These are phyloP conservation scores for Emys orbicularis DNA, from an alignment of 2,797 vertebrate genomes.

Conservation along the genomic window DNA sequence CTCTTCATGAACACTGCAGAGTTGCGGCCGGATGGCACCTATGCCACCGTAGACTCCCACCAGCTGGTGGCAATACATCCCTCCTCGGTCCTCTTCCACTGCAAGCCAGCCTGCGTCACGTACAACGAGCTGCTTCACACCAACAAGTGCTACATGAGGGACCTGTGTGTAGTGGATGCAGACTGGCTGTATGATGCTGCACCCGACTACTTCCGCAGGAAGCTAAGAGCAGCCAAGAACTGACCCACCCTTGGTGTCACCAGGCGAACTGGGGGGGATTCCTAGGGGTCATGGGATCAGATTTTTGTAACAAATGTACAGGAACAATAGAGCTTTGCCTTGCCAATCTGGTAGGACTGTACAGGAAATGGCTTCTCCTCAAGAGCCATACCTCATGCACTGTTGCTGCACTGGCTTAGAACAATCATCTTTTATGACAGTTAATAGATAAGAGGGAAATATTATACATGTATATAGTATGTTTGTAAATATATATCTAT, in stretches of 20 bases:
- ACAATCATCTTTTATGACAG: background rate
- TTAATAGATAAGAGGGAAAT: background rate
- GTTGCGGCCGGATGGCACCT: constrained; percentile 91
- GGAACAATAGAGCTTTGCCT: background rate
- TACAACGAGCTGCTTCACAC: constrained; percentile 94
- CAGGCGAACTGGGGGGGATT: accelerated
- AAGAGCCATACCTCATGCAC: background rate
- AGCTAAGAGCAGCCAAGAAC: constrained; percentile 82
- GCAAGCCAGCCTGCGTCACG: constrained; percentile 91
- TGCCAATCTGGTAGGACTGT: background rate
- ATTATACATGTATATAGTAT: accelerated
- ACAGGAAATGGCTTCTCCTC: accelerated
- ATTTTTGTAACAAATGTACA: accelerated
- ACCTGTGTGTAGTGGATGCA: constrained; percentile 92
- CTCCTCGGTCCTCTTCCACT: constrained; percentile 95
- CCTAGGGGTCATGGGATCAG: background rate
- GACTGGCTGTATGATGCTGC: constrained; percentile 95
- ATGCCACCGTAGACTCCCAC: constrained; percentile 89
- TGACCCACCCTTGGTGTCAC: constrained; percentile 54
- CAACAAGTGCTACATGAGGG: constrained; percentile 95
- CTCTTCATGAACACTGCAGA: constrained; percentile 94
- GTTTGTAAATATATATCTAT: accelerated
- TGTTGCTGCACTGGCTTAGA: background rate
- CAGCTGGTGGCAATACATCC: constrained; percentile 94
- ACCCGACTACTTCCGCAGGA: constrained; percentile 91